Conservation (phyloP, 2,888 invertebrate species). For the Toxonevra muliebris region DNA sequence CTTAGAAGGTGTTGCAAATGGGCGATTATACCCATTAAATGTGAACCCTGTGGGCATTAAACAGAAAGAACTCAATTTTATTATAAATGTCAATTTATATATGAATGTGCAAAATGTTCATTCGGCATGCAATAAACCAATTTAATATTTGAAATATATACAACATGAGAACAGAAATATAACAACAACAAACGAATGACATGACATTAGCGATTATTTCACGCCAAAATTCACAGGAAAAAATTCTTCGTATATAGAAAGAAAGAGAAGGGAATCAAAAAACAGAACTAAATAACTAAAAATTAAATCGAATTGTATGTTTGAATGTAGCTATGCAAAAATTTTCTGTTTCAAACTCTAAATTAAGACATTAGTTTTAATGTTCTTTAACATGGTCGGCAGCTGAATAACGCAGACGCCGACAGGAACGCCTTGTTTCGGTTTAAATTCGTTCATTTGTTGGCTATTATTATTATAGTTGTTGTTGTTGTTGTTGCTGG, state of each 20-base stretch:
- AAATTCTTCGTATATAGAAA: background rate
- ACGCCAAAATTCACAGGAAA: background rate
- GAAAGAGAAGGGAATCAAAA: background rate
- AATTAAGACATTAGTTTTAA: constrained; percentile 47
- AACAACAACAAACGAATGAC: background rate
- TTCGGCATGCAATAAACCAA: constrained; percentile 55
- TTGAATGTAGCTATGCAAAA: background rate
- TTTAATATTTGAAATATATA: constrained; percentile 35
- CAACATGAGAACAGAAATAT: background rate
- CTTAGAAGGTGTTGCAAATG: no score
- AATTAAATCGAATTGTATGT: background rate
- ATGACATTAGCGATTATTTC: background rate
- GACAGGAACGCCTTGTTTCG: constrained; percentile 39
- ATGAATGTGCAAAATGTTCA: constrained; percentile 1
- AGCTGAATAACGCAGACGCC: constrained; percentile 24
- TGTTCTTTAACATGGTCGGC: constrained; percentile 37
- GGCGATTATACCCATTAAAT: no score
- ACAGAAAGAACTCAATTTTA: background rate
- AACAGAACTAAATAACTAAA: background rate
- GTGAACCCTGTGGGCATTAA: no score
- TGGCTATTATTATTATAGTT: constrained; percentile 19
- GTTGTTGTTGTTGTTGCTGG: constrained; percentile 19
- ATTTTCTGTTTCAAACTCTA: no score
- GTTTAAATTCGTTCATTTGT: constrained; percentile 35
- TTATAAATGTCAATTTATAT: constrained; percentile 15